These are phyloP conservation scores for Athripsodes cinereus DNA, from an alignment of 2,888 invertebrate species.

Conservation along the genomic window DNA sequence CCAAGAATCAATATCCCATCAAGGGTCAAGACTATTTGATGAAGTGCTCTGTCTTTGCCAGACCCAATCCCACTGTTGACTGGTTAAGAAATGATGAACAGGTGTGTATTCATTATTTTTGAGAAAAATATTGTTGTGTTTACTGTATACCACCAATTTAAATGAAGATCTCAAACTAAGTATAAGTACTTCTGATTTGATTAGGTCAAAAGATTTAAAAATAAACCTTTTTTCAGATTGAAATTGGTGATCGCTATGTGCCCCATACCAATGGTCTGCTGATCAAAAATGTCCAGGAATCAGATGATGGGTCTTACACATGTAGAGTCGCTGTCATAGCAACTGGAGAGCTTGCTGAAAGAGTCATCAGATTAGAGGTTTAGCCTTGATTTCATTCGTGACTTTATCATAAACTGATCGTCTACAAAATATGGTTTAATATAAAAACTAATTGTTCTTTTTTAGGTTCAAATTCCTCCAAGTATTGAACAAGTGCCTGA, in stretches of 20 bases:
- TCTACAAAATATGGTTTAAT: not conserved
- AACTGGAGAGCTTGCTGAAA: slow-evolving; percentile 72
- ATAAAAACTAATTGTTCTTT: not conserved
- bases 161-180: no score
- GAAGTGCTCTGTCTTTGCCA: slow-evolving; percentile 78
- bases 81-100: slow-evolving; percentile 76
- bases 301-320: slow-evolving; percentile 81
- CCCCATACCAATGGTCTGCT: slow-evolving; percentile 68
- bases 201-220: no score
- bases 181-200: no score
- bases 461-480: slow-evolving; percentile 68
- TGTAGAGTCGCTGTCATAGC: slow-evolving; percentile 80
- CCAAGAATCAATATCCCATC: slow-evolving; percentile 74
- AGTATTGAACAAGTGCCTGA: slow-evolving; percentile 58
- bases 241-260: slow-evolving; percentile 64
- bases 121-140: no score
- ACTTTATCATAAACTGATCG: not conserved
- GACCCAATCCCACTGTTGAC: slow-evolving; percentile 77
- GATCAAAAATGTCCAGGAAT: slow-evolving; percentile 70
- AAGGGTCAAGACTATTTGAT: slow-evolving; percentile 70
- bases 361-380: slow-evolving; percentile 76
- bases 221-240: slow-evolving; percentile 54
- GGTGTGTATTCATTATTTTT: slow-evolving; percentile 33
- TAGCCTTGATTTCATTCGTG: slow-evolving; percentile 12
- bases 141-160: no score